Base-by-base conservation (phyloP, 2,888 invertebrate genomes). In the Amiota minor region DNA sequence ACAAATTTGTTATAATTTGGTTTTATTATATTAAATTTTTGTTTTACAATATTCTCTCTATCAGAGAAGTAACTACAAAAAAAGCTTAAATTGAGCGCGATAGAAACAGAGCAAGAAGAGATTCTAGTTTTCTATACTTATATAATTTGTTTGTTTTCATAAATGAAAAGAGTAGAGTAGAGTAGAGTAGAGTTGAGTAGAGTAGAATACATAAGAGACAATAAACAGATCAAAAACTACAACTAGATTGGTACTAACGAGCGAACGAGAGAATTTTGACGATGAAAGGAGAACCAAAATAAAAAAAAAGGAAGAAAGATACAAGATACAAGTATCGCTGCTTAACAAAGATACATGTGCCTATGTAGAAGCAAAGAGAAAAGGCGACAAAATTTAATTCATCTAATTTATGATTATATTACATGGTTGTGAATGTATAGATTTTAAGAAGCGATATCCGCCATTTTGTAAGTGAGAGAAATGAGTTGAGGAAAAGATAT, bases 61-160 rank as follows among this genome's bases (percentile, higher is more conserved):
- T 16, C 18, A 59, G 59, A 59, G 59, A 59, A 4, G 2, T 35
- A 16, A 59, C 59, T 59, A 59, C 20, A 59, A 59, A 16, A 56
- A 16, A 59, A 59, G 68, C 72, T 74, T 71, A 71, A 74, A 74
- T 74, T 62, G 65, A 76, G 69, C 70, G 53, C 67, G 70, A 71
- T 65, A 73, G 69, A 56, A 18, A 62, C 70, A 59, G 72, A 72
- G 72, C 74, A 72, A 72, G 72, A 75, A 70, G 72, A 73, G 71
- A 75, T 69, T 23, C 35, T 59, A 59, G 18, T 4, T 20, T 20
- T 59, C 35, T 35, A 35, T 35, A 35, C 3, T 2, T 23, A 6
- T 35, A 35, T 35, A 35, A 35, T 35, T 35, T 35, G 35, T 35
- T 35, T 35, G 35, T 3, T 35, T 35, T 35, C 6, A 35, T 35